phyloP scores from a whole-genome alignment of 2,888 invertebrate genomes.

The Leucozona laternaria region DNA sequence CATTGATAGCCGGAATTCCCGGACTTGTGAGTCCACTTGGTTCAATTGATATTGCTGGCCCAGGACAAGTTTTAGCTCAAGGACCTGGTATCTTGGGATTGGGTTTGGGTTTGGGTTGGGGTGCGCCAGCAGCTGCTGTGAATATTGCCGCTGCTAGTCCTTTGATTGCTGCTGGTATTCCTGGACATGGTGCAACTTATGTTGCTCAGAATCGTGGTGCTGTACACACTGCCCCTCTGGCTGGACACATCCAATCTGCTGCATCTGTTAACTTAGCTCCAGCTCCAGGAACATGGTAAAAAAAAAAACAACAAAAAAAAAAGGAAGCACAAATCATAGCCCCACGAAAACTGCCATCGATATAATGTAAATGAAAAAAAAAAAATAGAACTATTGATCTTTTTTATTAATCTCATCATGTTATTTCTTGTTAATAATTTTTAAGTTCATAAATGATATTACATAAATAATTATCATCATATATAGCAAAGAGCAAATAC shows the following conservation, averaged over 20 bases:
- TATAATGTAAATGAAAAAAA: constrained; percentile 1
- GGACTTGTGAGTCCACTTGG: constrained; percentile 35
- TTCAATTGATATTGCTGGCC: constrained; percentile 54
- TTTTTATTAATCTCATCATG: neutral
- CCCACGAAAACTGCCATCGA: constrained; percentile 39
- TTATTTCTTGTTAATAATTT: constrained; percentile 28
- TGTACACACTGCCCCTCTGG: constrained; percentile 80
- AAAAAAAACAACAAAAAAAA: neutral
- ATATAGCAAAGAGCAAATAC: neutral
- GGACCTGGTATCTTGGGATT: constrained; percentile 74
- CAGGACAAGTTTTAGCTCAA: constrained; percentile 73
- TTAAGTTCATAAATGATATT: constrained; percentile 21
- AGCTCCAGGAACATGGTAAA: constrained; percentile 80
- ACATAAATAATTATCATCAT: neutral
- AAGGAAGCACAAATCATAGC: neutral
- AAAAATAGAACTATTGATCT: neutral
- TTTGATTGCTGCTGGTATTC: constrained; percentile 72
- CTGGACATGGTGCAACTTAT: constrained; percentile 79
- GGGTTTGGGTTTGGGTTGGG: constrained; percentile 62
- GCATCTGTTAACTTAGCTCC: constrained; percentile 81
- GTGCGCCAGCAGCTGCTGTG: constrained; percentile 66
- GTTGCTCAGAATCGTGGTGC: constrained; percentile 82
- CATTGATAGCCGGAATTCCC: constrained; percentile 76
- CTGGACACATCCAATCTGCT: constrained; percentile 81
- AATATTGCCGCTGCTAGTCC: constrained; percentile 37